A percentile compares a stretch with the other conserved stretches of the same genome.
Evolutionary conservation across 1,140 invertebrate species (phyloP).

Genomic region (Brachionus paranguensis): DNA sequence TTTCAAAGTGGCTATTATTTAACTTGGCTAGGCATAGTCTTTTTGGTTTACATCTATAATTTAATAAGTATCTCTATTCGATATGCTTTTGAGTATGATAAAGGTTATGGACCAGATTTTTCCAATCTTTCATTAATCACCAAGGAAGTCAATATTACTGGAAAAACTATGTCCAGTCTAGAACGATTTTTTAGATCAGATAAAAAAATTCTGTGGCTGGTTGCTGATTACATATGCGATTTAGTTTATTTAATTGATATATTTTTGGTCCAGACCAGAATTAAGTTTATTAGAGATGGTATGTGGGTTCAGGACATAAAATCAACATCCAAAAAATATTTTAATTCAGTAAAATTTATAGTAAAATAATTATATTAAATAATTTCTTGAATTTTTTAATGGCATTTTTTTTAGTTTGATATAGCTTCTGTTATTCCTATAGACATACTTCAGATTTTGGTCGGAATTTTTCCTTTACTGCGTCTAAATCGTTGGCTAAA

Average conservation of each 20-base stretch:
- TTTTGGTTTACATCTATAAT: conserved; percentile 76
- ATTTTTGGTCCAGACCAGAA: conserved; percentile 67
- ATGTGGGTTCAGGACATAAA: not conserved
- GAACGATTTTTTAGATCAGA: conserved; percentile 41
- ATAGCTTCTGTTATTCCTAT: conserved; percentile 6
- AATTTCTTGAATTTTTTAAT: not conserved
- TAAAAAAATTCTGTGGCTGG: conserved; percentile 63
- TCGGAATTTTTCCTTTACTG: not conserved
- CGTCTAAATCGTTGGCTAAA: conserved; percentile 30
- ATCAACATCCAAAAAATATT: conserved; percentile 12
- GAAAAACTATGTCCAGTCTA: not conserved
- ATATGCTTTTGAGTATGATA: conserved; percentile 62
- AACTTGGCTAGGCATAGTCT: conserved; percentile 73
- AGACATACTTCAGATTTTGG: conserved; percentile 1
- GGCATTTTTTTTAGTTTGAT: not conserved
- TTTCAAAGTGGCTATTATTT: conserved; percentile 65
- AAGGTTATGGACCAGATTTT: conserved; percentile 1
- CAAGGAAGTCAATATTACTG: not conserved
- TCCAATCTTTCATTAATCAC: not conserved
- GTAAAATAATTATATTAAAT: not conserved
- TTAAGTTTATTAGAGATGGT: conserved; percentile 56
- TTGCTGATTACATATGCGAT: conserved; percentile 72
- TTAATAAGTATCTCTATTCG: conserved; percentile 76
- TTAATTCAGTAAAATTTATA: conserved; percentile 43
- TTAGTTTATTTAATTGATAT: conserved; percentile 77